A percentile compares a stretch with the other conserved stretches of the same genome.
phyloP scores from a whole-genome alignment of 2,113 vertebrate genomes.

The Lates calcarifer region DNA sequence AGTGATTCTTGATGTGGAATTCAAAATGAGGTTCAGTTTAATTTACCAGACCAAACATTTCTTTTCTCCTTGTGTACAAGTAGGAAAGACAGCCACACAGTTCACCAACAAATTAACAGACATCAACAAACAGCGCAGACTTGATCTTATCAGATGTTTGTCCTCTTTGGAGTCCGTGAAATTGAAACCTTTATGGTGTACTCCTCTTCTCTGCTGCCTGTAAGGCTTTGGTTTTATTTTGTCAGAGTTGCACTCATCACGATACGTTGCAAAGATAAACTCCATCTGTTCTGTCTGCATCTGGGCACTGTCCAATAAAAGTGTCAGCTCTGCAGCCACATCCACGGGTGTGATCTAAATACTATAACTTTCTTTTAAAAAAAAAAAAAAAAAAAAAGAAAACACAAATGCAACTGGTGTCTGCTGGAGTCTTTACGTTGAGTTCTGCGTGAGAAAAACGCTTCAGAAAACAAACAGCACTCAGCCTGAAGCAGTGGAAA shows the following conservation, averaged over 20 bases:
- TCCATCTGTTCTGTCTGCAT: not conserved
- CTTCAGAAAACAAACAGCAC: slow-evolving; percentile 54
- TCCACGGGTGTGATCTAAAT: not conserved
- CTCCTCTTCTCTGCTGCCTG: not conserved
- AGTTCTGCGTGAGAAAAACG: slow-evolving; percentile 61
- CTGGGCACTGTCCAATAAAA: not conserved
- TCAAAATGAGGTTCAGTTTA: not conserved
- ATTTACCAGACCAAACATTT: slow-evolving; percentile 11
- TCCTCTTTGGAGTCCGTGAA: not conserved
- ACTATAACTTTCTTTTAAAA: not conserved
- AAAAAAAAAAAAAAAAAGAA: too few species aligned
- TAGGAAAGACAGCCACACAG: not conserved
- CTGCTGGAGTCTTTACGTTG: slow-evolving; percentile 17
- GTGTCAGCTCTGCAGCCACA: not conserved
- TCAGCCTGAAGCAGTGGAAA: slow-evolving; percentile 38
- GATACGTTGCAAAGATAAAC: too few species aligned
- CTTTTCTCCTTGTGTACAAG: not conserved
- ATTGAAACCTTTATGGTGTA: not conserved
- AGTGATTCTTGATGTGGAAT: not conserved
- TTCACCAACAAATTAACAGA: slow-evolving; percentile 1
- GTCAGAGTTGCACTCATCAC: not conserved
- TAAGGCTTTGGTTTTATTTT: not conserved
- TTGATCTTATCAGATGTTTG: not conserved
- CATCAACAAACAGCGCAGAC: slow-evolving; percentile 3
- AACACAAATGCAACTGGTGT: not conserved